Evolutionary conservation across 64 coral and sea anemone genomes (phyloP).

Genomic region (Astreopora myriophthalma): DNA sequence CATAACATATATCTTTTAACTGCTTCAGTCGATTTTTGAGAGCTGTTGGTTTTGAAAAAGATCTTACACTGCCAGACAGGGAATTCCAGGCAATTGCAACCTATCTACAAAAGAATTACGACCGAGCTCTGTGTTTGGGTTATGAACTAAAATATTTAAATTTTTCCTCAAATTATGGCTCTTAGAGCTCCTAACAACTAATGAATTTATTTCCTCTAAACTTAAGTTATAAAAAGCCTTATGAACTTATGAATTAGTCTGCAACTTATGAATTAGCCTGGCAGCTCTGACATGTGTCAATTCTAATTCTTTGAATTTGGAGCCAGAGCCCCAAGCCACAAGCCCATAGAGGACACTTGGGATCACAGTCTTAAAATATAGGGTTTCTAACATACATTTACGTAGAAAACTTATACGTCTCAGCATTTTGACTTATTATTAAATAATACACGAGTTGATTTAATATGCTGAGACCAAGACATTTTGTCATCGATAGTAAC

Average conservation of each 20-base stretch:
- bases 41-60: too few relatives aligned
- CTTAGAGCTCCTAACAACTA: neutral
- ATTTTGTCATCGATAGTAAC: slow-evolving; percentile 11
- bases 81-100: too few relatives aligned
- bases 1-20: too few relatives aligned
- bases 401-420: slow-evolving; percentile 1
- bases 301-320: neutral
- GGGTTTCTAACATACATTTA: neutral
- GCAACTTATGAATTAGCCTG: neutral
- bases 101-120: neutral
- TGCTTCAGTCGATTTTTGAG: too few relatives aligned
- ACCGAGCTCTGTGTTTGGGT: neutral
- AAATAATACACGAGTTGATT: neutral
- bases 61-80: too few relatives aligned
- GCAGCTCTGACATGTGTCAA: neutral
- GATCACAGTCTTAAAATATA: slow-evolving; percentile 4
- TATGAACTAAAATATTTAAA: neutral
- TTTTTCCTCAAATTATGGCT: neutral
- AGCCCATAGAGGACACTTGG: slow-evolving; percentile 5
- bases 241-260: neutral
- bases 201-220: neutral
- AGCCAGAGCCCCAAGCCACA: neutral
- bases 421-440: neutral
- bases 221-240: neutral
- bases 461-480: neutral